These are phyloP conservation scores for Drosophila lini DNA, from an alignment of 1,140 invertebrate genomes.

Conservation along the genomic window DNA sequence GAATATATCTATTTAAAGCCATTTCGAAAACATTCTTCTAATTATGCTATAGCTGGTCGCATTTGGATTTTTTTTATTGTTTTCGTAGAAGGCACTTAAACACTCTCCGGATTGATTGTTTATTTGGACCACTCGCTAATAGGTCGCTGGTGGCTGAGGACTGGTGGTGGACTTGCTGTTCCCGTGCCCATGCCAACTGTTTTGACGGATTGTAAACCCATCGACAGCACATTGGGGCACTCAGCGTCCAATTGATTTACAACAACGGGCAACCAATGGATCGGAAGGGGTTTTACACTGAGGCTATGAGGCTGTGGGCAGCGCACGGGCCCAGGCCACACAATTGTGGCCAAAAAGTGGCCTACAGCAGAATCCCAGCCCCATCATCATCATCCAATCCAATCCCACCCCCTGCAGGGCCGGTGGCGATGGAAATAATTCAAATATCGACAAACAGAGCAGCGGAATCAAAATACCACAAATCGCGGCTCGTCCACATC, in stretches of 20 bases:
- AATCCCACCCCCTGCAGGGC: constrained; percentile 16
- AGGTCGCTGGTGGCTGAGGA: constrained; percentile 62
- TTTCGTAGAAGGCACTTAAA: constrained; percentile 24
- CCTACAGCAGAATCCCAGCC: constrained; percentile 44
- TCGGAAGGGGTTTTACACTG: constrained; percentile 12
- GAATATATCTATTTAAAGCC: constrained; percentile 12
- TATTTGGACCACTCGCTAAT: constrained; percentile 52
- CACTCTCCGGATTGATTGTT: constrained; percentile 37
- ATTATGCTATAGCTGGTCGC: background rate
- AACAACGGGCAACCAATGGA: constrained; percentile 36
- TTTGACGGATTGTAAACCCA: constrained; percentile 81
- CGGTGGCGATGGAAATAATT: constrained; percentile 74
- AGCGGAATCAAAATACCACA: constrained; percentile 55
- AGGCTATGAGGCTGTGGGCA: background rate
- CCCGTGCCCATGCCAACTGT: constrained; percentile 54
- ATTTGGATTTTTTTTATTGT: constrained; percentile 16
- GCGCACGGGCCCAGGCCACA: constrained; percentile 44
- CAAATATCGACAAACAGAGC: constrained; percentile 72
- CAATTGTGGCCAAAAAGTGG: constrained; percentile 75
- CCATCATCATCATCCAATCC: constrained; percentile 23
- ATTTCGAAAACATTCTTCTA: constrained; percentile 5
- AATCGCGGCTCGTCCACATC: constrained; percentile 54
- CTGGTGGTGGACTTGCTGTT: constrained; percentile 44
- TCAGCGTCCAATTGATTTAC: constrained; percentile 72
- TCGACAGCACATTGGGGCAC: constrained; percentile 76